Base-by-base conservation (phyloP, 2,888 invertebrate species). In the Melipona beecheii region DNA sequence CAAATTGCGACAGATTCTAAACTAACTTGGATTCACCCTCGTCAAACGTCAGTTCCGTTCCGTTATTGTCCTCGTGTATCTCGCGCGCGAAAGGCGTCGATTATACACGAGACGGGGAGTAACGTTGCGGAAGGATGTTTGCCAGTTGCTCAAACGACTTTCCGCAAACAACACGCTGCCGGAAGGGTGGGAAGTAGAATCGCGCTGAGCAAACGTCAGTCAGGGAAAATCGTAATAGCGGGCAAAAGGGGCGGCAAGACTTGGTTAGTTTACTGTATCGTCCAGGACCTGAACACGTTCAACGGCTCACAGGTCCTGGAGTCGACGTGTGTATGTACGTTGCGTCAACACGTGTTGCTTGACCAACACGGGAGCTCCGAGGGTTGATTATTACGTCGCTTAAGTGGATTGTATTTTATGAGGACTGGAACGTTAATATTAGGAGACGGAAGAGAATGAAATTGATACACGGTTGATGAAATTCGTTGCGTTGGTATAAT, bases 341-440 rank as follows among this genome's bases (percentile, higher is more conserved):
- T 81, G 72, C 79, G 85, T 88, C 87, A 85, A 88, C 87, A 86
- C 77, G 65, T 85, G 75, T 71, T 75, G 78, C 62, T 81, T 65
- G 65, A 75, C 11, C 43, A 43, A 43, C 43, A 43, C 31, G 62
- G 56, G n/a, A 65, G 31, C 27, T 49, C 43, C 17, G 43, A 54
- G 43, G 49, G 19, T 43, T 70, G 43, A 77, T 62, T 70, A 75
- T 69, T 50, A 60, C 31, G 54, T 2, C 4, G 54, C 17, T 56
- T 43, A 56, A 27, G 24, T 56, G 43, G 24, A 31, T 36, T 24
- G 27, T 13, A 36, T 36, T 2, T 11, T 13, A n/a, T 15, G 17
- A 6, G n/a, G 2, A 1, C 4, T 0, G 24, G 2, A 54, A 52
- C 21, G 4, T 0, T 31, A 15, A 13, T 11, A 31, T 69, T 27